Conservation (phyloP, 2,797 vertebrate genomes). For the Hyperoplus lanceolatus region DNA sequence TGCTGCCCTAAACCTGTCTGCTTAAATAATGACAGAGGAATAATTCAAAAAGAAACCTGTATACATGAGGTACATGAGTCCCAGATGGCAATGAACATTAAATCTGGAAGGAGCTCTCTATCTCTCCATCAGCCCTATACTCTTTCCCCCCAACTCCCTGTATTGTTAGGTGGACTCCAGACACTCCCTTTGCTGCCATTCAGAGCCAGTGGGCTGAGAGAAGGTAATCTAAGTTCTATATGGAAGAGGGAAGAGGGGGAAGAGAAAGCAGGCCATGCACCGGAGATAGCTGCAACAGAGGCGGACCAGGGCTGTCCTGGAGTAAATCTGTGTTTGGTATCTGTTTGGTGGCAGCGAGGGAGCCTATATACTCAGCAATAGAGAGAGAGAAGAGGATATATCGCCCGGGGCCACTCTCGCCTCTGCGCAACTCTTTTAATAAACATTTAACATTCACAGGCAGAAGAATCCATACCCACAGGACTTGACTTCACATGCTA, state of each 20-base stretch:
- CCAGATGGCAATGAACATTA: slow-evolving; percentile 39
- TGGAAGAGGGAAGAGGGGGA: slow-evolving; percentile 34
- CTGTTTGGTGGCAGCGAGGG: background rate
- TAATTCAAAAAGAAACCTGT: background rate
- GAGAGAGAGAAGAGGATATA: slow-evolving; percentile 26
- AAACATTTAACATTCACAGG: slow-evolving; percentile 69
- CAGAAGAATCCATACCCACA: slow-evolving; percentile 61
- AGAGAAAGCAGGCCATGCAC: slow-evolving; percentile 31
- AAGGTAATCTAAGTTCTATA: slow-evolving; percentile 70
- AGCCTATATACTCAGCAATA: background rate
- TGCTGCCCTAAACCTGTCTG: background rate
- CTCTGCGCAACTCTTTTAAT: slow-evolving; percentile 62
- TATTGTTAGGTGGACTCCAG: slow-evolving; percentile 60
- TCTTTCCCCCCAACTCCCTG: slow-evolving; percentile 14
- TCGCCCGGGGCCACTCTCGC: slow-evolving; percentile 37
- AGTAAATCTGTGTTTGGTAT: slow-evolving; percentile 65
- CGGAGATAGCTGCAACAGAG: slow-evolving; percentile 50
- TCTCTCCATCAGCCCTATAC: slow-evolving; percentile 13
- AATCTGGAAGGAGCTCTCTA: slow-evolving; percentile 42
- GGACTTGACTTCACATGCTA: slow-evolving; percentile 42
- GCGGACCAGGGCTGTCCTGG: slow-evolving; percentile 54
- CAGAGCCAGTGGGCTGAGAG: slow-evolving; percentile 61
- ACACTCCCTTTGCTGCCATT: slow-evolving; percentile 48
- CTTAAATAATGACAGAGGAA: slow-evolving; percentile 8
- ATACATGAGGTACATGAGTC: slow-evolving; percentile 14